Percentiles rank a stretch among this genome's conserved stretches.
Evolutionary conservation across 2,113 vertebrate species (phyloP).

Genomic region (Podarcis muralis): DNA sequence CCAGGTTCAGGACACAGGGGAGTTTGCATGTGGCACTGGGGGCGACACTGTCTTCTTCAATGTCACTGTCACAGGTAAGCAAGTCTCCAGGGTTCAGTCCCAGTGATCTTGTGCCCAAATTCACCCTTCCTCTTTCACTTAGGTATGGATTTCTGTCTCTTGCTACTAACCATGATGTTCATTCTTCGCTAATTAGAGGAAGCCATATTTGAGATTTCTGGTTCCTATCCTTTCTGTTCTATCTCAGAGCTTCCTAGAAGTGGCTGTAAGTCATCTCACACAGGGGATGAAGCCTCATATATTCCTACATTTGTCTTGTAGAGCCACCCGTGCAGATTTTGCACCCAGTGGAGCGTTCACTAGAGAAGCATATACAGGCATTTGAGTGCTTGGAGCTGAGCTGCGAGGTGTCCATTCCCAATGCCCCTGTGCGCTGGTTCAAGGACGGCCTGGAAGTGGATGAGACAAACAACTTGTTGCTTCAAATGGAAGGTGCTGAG

Average conservation of each 20-base stretch:
- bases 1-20: conserved; percentile 81
- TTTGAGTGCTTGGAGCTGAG: conserved; percentile 79
- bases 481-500: conserved; percentile 76
- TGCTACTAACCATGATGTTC: not conserved
- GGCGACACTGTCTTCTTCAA: conserved; percentile 83
- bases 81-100: conserved; percentile 43
- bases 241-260: not conserved
- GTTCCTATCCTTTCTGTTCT: not conserved
- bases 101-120: conserved; percentile 79
- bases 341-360: conserved; percentile 80
- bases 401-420: conserved; percentile 77
- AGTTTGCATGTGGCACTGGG: conserved; percentile 78
- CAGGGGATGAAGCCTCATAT: not conserved
- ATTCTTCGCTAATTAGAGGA: not conserved
- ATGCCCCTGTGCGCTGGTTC: conserved; percentile 81
- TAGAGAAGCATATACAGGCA: conserved; percentile 80
- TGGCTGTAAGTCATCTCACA: not conserved
- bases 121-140: conserved; percentile 54
- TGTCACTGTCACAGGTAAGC: conserved; percentile 80
- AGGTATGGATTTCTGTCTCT: not conserved
- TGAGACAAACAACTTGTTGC: conserved; percentile 72
- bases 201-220: not conserved
- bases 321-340: conserved; percentile 89
- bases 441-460: conserved; percentile 87
- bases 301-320: conserved; percentile 45